Percentiles rank a stretch among this genome's conserved stretches.
Conservation (phyloP, 2,888 invertebrate species). For the Hyalella azteca region DNA sequence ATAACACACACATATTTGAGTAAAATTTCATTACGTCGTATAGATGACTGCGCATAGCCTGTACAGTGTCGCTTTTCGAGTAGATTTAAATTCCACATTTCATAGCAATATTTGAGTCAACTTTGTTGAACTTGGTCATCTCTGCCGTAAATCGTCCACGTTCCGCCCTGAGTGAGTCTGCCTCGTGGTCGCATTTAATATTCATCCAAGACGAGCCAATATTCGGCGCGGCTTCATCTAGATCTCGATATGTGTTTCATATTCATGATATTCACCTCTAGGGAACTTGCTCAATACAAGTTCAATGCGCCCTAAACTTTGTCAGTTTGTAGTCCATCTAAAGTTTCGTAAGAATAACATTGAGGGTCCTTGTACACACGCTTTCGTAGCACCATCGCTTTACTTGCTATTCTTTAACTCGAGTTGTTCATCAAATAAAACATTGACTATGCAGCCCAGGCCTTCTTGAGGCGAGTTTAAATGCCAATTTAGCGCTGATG, state of each 20-base stretch:
- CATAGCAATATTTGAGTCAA: too few relatives aligned
- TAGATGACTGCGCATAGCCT: too few relatives aligned
- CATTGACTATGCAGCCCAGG: too few relatives aligned
- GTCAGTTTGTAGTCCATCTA: not conserved
- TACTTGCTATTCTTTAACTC: too few relatives aligned
- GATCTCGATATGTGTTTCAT: not conserved
- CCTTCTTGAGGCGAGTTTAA: too few relatives aligned
- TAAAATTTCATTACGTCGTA: too few relatives aligned
- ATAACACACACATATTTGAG: too few relatives aligned
- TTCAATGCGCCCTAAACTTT: not conserved
- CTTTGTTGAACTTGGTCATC: not conserved
- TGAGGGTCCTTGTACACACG: not conserved
- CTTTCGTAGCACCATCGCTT: too few relatives aligned
- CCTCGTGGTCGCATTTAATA: not conserved
- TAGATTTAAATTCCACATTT: too few relatives aligned
- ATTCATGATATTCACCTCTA: not conserved
- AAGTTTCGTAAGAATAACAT: not conserved
- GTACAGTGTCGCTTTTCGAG: too few relatives aligned
- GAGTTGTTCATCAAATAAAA: too few relatives aligned
- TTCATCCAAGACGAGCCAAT: not conserved
- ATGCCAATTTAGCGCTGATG: too few relatives aligned
- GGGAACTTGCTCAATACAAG: conserved; percentile 6
- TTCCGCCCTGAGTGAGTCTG: not conserved
- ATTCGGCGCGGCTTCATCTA: not conserved
- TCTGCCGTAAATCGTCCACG: not conserved